Evolutionary conservation across 2,113 vertebrate genomes (phyloP).

Genomic region (Synodontis membranacea): DNA sequence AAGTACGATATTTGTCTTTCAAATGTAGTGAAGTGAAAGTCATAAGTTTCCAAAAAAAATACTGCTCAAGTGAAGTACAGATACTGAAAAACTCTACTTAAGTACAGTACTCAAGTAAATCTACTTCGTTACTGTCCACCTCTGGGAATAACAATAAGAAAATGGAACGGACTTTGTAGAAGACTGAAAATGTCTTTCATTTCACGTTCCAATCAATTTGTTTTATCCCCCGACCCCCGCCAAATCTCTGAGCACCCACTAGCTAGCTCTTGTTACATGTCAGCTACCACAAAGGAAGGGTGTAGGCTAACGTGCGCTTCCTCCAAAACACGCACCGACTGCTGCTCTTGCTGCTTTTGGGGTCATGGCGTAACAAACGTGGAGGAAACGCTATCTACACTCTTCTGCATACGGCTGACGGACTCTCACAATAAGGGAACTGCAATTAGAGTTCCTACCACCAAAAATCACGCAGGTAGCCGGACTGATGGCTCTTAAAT

Average conservation of each 20-base stretch:
- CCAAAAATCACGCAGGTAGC: neutral
- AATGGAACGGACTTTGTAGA: too few relatives aligned
- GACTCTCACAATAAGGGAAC: neutral
- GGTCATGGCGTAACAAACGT: neutral
- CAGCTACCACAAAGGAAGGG: neutral
- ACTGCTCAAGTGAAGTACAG: too few relatives aligned
- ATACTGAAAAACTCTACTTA: too few relatives aligned
- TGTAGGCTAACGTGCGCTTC: neutral
- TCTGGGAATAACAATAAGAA: too few relatives aligned
- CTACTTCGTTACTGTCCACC: too few relatives aligned
- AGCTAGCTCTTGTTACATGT: neutral
- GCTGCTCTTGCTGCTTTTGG: neutral
- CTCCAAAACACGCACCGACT: neutral
- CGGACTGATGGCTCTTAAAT: neutral
- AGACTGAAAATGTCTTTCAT: too few relatives aligned
- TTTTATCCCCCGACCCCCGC: too few relatives aligned
- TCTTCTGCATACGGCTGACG: neutral
- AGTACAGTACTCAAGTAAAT: too few relatives aligned
- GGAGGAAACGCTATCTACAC: neutral
- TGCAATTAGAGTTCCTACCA: neutral
- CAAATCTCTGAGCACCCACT: neutral
- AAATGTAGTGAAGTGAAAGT: too few relatives aligned
- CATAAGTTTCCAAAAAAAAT: too few relatives aligned
- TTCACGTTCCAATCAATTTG: neutral
- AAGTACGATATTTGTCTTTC: too few relatives aligned